phyloP scores from a whole-genome alignment of 2,888 invertebrate genomes.

The Watsonalla cultraria region DNA sequence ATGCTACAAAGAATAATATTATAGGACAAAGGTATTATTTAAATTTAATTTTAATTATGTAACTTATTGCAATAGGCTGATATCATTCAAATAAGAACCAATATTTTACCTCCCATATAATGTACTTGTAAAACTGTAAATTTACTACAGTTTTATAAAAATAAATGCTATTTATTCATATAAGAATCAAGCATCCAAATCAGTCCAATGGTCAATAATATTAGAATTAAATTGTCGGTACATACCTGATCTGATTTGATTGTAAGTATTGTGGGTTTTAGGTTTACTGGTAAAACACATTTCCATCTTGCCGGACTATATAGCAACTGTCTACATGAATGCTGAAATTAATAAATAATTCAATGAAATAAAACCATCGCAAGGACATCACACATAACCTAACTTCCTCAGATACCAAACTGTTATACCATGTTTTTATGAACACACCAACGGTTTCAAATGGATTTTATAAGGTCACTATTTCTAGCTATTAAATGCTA shows the following conservation, averaged over 20 bases:
- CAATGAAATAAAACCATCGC: constrained; percentile 18
- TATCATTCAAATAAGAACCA: too few relatives aligned
- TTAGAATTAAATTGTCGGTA: not conserved
- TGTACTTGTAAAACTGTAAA: too few relatives aligned
- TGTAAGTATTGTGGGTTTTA: constrained; percentile 49
- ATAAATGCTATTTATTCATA: not conserved
- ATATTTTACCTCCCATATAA: too few relatives aligned
- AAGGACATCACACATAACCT: constrained; percentile 55
- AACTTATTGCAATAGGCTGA: too few relatives aligned
- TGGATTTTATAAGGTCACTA: constrained; percentile 18
- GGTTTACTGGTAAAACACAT: constrained; percentile 52
- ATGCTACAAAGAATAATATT: too few relatives aligned
- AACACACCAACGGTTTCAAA: constrained; percentile 20
- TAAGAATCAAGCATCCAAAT: not conserved
- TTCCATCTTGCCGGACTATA: constrained; percentile 70
- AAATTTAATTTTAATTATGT: too few relatives aligned
- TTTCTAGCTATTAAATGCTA: constrained; percentile 19
- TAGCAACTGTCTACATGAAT: constrained; percentile 67
- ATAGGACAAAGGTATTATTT: too few relatives aligned
- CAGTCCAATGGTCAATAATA: not conserved
- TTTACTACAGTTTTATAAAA: not conserved
- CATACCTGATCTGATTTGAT: constrained; percentile 60
- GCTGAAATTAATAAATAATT: constrained; percentile 47
- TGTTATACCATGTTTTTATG: constrained; percentile 42
- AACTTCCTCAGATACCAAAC: constrained; percentile 21